Conservation (phyloP, 2,888 invertebrate genomes). For the Trichogramma dendrolimi region DNA sequence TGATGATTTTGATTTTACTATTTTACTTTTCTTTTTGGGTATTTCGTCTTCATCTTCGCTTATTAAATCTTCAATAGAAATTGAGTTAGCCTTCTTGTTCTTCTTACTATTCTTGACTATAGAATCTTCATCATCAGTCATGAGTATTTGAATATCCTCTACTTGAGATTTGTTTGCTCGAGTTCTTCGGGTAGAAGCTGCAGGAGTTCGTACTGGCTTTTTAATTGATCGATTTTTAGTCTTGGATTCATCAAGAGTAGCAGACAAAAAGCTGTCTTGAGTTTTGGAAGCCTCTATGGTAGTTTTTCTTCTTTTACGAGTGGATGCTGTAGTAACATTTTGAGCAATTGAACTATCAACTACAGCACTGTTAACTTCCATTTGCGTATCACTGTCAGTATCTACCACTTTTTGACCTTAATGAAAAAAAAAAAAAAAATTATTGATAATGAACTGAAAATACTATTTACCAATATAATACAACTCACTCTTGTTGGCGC, state of each 20-base stretch:
- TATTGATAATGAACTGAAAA: background rate
- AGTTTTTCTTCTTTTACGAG: conserved; percentile 26
- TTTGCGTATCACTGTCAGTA: conserved; percentile 22
- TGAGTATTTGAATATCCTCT: conserved; percentile 12
- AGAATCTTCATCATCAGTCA: conserved; percentile 23
- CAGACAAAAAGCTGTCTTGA: conserved; percentile 15
- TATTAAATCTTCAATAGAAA: conserved; percentile 10
- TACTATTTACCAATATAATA: background rate
- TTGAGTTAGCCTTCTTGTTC: conserved; percentile 4
- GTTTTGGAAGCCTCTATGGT: conserved; percentile 14
- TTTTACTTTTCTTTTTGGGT: conserved; percentile 10
- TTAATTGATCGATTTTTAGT: conserved; percentile 8
- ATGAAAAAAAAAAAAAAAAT: background rate
- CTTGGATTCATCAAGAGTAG: conserved; percentile 14
- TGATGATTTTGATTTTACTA: background rate
- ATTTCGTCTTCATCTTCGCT: conserved; percentile 17
- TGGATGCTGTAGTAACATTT: conserved; percentile 10
- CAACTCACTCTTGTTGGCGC: conserved; percentile 26
- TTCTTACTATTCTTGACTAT: conserved; percentile 5
- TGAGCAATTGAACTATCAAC: background rate
- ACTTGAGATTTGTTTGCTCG: conserved; percentile 9
- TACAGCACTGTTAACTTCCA: conserved; percentile 4
- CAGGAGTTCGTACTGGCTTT: conserved; percentile 12
- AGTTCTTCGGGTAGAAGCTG: conserved; percentile 4
- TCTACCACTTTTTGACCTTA: conserved; percentile 16